A percentile compares a stretch with the other conserved stretches of the same genome.
Evolutionary conservation across 92 coral and sea anemone species (phyloP).

Genomic region (Zoanthus sociatus): DNA sequence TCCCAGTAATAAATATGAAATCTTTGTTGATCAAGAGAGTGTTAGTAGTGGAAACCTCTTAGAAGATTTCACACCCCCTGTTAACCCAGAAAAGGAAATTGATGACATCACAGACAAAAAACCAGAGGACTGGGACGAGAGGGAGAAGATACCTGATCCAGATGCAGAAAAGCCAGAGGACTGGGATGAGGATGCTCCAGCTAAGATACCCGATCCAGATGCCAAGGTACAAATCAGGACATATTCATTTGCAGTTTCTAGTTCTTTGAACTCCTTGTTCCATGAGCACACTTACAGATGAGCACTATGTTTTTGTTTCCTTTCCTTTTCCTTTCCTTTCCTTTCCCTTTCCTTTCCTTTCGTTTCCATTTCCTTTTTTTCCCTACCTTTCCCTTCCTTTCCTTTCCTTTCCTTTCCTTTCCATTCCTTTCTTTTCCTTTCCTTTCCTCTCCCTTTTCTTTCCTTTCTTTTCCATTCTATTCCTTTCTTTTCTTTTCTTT

Average conservation of each 20-base stretch:
- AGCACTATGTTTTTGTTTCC: not conserved
- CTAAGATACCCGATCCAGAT: conserved; percentile 89
- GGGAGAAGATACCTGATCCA: conserved; percentile 97
- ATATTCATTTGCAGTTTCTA: not conserved
- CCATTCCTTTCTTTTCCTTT: too few species aligned
- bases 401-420: too few species aligned
- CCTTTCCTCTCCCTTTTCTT: too few species aligned
- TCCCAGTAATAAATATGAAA: conserved; percentile 91
- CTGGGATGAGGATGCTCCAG: conserved; percentile 99
- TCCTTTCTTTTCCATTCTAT: too few species aligned
- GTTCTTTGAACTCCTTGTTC: not conserved
- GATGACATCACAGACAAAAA: conserved; percentile 91
- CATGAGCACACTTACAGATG: not conserved
- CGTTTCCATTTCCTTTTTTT: too few species aligned
- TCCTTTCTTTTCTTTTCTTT: too few species aligned
- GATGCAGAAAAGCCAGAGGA: conserved; percentile 99
- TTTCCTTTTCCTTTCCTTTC: too few species aligned
- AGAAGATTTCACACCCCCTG: conserved; percentile 91
- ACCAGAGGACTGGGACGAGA: conserved; percentile 99
- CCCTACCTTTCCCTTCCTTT: too few species aligned
- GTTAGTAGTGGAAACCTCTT: conserved; percentile 84
- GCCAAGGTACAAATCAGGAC: conserved; percentile 68
- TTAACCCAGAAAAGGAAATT: conserved; percentile 96
- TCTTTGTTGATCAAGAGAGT: conserved; percentile 89
- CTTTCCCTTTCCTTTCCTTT: too few species aligned